A percentile compares a stretch with the other conserved stretches of the same genome.
phyloP scores from a whole-genome alignment of 1,140 invertebrate species.

The Cydia amplana region DNA sequence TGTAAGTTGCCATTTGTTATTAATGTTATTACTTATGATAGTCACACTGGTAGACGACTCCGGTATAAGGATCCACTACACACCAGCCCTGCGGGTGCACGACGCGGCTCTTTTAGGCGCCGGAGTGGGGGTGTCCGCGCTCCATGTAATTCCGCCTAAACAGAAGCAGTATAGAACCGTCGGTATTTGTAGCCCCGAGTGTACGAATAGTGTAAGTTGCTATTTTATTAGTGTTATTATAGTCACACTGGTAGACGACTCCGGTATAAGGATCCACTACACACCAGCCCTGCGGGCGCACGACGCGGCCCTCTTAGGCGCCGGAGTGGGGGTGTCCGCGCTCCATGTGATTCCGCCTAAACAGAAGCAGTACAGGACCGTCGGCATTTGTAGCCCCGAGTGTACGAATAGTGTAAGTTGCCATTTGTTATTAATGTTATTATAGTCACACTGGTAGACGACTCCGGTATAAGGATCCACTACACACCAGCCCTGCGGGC shows the following conservation, averaged over 20 bases:
- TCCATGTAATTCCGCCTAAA: constrained; percentile 89
- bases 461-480: too few relatives aligned
- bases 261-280: constrained; percentile 89
- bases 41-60: too few relatives aligned
- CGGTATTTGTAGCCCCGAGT: constrained; percentile 89
- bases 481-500: too few relatives aligned
- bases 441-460: constrained; percentile 82
- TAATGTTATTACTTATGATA: too few relatives aligned
- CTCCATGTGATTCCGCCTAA: constrained; percentile 90
- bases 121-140: constrained; percentile 88
- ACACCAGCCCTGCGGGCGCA: constrained; percentile 85
- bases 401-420: constrained; percentile 87
- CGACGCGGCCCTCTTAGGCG: constrained; percentile 90
- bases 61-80: constrained; percentile 90
- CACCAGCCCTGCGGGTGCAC: constrained; percentile 83
- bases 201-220: constrained; percentile 85
- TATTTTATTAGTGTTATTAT: too few relatives aligned
- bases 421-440: too few relatives aligned
- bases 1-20: too few relatives aligned
- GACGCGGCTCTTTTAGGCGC: constrained; percentile 91
- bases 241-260: constrained; percentile 84
- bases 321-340: constrained; percentile 89
- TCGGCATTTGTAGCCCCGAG: constrained; percentile 85
- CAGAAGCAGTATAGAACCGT: constrained; percentile 86
- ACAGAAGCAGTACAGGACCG: constrained; percentile 85